Percentiles rank a stretch among this genome's conserved stretches.
Conservation (phyloP, 2,888 invertebrate species). For the Caenorhabditis zanzibari region DNA sequence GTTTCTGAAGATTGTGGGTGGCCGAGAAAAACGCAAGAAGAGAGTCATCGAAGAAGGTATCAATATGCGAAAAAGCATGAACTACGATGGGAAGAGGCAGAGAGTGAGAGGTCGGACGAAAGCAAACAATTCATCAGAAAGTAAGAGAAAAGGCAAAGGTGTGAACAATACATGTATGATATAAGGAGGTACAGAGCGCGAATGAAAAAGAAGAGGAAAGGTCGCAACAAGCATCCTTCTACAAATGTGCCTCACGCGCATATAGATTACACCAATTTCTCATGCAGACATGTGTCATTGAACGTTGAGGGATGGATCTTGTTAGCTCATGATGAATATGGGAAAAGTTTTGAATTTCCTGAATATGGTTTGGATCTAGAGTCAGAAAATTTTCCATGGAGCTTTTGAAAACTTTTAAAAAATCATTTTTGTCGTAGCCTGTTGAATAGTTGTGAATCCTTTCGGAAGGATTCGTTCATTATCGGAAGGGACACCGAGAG, state of each 20-base stretch:
- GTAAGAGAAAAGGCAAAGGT: conserved; percentile 41
- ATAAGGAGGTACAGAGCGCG: conserved; percentile 27
- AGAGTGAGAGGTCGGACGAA: conserved; percentile 40
- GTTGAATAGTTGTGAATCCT: conserved; percentile 43
- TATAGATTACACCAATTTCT: conserved; percentile 62
- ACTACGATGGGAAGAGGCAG: conserved; percentile 21
- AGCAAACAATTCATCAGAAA: conserved; percentile 57
- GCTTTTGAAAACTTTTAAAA: not conserved
- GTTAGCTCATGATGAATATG: conserved; percentile 37
- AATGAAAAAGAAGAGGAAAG: conserved; percentile 21
- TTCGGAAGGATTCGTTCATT: conserved; percentile 42
- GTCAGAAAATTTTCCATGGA: too few relatives aligned
- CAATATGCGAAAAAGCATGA: conserved; percentile 57
- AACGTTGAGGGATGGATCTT: conserved; percentile 21
- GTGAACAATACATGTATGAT: conserved; percentile 59
- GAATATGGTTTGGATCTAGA: too few relatives aligned
- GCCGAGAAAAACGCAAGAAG: conserved; percentile 7
- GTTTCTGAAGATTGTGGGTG: conserved; percentile 16
- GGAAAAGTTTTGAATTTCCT: too few relatives aligned
- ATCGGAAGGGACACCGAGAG: conserved; percentile 40
- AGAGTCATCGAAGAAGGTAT: conserved; percentile 46
- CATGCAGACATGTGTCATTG: conserved; percentile 49
- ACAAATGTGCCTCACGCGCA: conserved; percentile 43
- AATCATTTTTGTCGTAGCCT: not conserved
- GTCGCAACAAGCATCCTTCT: conserved; percentile 48